These are phyloP conservation scores for Aplodontia rufa DNA, from an alignment of 2,113 vertebrate genomes.

Conservation along the genomic window DNA sequence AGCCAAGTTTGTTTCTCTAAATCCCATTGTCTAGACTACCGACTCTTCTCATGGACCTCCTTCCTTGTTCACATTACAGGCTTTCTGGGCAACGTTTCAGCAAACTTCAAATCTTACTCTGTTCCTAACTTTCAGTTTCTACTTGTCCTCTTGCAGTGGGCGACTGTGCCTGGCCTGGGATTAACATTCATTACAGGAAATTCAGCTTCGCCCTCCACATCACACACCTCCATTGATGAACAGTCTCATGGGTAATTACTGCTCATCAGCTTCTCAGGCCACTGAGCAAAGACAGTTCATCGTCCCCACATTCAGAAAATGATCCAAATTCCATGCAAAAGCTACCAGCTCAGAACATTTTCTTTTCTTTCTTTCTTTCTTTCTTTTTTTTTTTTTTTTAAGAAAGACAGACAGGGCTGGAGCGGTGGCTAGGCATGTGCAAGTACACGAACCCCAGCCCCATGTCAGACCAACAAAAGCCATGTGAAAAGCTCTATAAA, in stretches of 20 bases:
- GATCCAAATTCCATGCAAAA: background rate
- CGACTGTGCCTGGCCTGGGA: background rate
- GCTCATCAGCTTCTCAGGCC: background rate
- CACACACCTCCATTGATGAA: background rate
- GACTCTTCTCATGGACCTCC: background rate
- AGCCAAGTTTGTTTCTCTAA: background rate
- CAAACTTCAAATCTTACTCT: background rate
- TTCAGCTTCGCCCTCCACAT: background rate
- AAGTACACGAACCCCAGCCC: no score
- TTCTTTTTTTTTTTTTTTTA: no score
- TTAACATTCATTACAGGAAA: background rate
- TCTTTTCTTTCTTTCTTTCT: constrained; percentile 1
- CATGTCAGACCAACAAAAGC: no score
- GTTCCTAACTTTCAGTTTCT: background rate
- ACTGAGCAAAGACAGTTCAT: background rate
- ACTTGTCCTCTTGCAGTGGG: background rate
- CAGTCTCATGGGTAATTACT: background rate
- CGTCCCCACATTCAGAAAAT: background rate
- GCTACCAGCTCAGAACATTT: background rate
- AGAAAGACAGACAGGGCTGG: no score
- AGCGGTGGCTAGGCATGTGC: no score
- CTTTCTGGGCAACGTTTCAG: background rate
- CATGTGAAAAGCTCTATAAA: no score
- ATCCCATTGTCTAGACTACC: background rate
- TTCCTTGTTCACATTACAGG: background rate